Evolutionary conservation across 2,888 invertebrate genomes (phyloP).

Genomic region (Mimumesa dahlbomi): DNA sequence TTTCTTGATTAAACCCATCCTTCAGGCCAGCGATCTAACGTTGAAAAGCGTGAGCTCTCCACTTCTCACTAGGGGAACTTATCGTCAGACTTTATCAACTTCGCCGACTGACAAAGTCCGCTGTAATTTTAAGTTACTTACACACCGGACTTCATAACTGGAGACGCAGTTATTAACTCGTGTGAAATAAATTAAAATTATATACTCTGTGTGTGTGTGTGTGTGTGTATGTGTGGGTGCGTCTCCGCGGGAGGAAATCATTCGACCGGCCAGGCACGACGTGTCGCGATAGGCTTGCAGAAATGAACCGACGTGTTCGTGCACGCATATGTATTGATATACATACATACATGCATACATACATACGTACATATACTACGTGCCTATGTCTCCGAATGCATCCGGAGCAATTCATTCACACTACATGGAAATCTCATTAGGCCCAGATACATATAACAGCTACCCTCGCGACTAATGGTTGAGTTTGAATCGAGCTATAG

Average conservation of each 20-base stretch:
- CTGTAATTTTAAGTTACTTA: conserved; percentile 48
- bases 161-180: conserved; percentile 45
- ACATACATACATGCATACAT: not conserved
- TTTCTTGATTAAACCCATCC: conserved; percentile 27
- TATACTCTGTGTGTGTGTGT: too few relatives aligned
- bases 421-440: conserved; percentile 73
- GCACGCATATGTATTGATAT: not conserved
- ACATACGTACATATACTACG: conserved; percentile 7
- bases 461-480: conserved; percentile 59
- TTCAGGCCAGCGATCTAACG: conserved; percentile 25
- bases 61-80: conserved; percentile 41
- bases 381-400: conserved; percentile 54
- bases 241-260: conserved; percentile 16
- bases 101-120: conserved; percentile 26
- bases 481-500: conserved; percentile 63
- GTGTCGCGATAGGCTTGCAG: conserved; percentile 21
- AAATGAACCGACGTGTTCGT: conserved; percentile 37
- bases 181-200: conserved; percentile 34
- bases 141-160: too few relatives aligned
- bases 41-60: conserved; percentile 35
- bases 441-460: conserved; percentile 61
- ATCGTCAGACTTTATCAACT: conserved; percentile 39
- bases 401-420: conserved; percentile 64
- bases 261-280: conserved; percentile 6
- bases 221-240: too few relatives aligned